Conservation (phyloP, 2,888 invertebrate genomes). For the Dolichopus griseipennis region DNA sequence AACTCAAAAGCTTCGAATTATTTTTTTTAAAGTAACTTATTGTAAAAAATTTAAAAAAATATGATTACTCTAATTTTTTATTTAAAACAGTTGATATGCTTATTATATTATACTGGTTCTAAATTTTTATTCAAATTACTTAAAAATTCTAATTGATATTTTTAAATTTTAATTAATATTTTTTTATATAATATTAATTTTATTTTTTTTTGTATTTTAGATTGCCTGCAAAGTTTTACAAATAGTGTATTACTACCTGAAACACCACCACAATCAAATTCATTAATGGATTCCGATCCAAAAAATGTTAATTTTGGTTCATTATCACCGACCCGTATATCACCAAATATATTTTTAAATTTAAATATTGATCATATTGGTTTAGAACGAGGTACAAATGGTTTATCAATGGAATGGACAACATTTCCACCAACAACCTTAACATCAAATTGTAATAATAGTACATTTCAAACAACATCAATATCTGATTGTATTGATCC, state of each 20-base stretch:
- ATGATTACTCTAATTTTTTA: too few species aligned
- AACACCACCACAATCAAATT: slow-evolving; percentile 38
- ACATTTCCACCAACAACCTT: slow-evolving; percentile 28
- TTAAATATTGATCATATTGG: slow-evolving; percentile 42
- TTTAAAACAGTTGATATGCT: too few species aligned
- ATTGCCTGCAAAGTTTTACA: slow-evolving; percentile 18
- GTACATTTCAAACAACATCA: neutral
- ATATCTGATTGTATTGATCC: neutral
- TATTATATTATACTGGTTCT: too few species aligned
- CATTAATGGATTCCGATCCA: slow-evolving; percentile 37
- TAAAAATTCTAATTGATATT: neutral
- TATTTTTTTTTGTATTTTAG: neutral
- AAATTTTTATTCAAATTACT: too few species aligned
- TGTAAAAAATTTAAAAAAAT: too few species aligned
- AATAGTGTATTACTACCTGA: slow-evolving; percentile 37
- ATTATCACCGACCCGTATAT: slow-evolving; percentile 39
- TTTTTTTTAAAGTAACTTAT: too few species aligned
- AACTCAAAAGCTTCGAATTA: too few species aligned
- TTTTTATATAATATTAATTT: neutral
- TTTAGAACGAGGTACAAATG: slow-evolving; percentile 36
- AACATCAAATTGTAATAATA: slow-evolving; percentile 10
- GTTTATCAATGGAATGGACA: slow-evolving; percentile 43
- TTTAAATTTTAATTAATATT: neutral
- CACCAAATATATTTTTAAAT: slow-evolving; percentile 43
- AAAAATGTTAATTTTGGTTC: slow-evolving; percentile 32